Evolutionary conservation across 2,797 vertebrate species (phyloP).

Genomic region (Zalophus californianus): DNA sequence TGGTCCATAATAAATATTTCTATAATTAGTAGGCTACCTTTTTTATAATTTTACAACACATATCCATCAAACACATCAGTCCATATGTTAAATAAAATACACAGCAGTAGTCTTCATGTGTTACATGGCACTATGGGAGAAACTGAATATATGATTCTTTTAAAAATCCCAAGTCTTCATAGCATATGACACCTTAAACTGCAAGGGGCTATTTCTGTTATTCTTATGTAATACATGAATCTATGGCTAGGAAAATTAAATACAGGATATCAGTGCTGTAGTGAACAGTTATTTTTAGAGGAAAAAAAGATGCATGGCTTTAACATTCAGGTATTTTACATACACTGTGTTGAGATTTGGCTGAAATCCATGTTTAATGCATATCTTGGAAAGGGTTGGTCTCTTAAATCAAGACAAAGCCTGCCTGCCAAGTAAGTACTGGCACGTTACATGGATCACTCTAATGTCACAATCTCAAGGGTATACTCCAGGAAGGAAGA

Average conservation of each 20-base stretch:
- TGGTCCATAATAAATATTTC: neutral
- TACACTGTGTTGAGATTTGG: constrained; percentile 62
- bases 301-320: constrained; percentile 24
- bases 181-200: neutral
- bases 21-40: neutral
- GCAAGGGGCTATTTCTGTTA: neutral
- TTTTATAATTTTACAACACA: neutral
- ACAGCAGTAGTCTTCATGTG: neutral
- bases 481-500: constrained; percentile 14
- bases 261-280: neutral
- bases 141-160: neutral
- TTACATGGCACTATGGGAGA: neutral
- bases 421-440: constrained; percentile 65
- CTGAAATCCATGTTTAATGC: constrained; percentile 14
- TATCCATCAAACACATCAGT: neutral
- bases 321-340: constrained; percentile 66
- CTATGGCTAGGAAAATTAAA: neutral
- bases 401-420: constrained; percentile 66
- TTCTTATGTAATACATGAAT: neutral
- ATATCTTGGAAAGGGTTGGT: constrained; percentile 39
- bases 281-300: constrained; percentile 46
- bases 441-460: constrained; percentile 60
- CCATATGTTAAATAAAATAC: neutral
- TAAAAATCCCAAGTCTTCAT: neutral
- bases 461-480: constrained; percentile 25